These are phyloP conservation scores for Raja brachyura DNA, from an alignment of 2,113 vertebrate species.

Conservation along the genomic window DNA sequence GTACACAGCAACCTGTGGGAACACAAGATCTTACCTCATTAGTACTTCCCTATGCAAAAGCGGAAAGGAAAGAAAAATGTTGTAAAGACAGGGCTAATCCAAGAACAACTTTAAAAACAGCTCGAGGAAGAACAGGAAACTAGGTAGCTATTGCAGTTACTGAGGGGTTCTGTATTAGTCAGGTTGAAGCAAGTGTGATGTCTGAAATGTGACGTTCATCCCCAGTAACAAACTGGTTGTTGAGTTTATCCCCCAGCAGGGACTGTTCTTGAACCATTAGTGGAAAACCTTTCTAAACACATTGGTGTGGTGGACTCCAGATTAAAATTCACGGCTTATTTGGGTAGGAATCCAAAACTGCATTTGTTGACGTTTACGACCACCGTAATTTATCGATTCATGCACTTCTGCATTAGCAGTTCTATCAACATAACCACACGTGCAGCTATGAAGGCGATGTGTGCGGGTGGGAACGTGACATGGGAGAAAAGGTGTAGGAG, in stretches of 20 bases:
- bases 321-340: not conserved
- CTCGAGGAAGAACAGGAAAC: not conserved
- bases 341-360: not conserved
- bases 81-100: slow-evolving; percentile 30
- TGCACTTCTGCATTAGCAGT: not conserved
- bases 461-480: not conserved
- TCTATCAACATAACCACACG: not conserved
- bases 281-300: not conserved
- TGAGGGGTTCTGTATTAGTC: not conserved
- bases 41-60: slow-evolving; percentile 82
- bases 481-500: too few species aligned
- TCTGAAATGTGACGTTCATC: too few species aligned
- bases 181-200: not conserved
- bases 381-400: not conserved
- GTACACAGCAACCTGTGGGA: not conserved
- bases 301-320: not conserved
- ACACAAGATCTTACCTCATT: slow-evolving; percentile 78
- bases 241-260: too few species aligned
- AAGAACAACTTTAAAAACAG: slow-evolving; percentile 19
- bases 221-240: too few species aligned
- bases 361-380: too few species aligned
- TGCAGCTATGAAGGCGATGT: not conserved
- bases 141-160: not conserved
- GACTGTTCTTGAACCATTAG: not conserved
- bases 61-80: slow-evolving; percentile 47